Evolutionary conservation across 2,888 invertebrate genomes (phyloP).

Genomic region (Idaea dimidiata): DNA sequence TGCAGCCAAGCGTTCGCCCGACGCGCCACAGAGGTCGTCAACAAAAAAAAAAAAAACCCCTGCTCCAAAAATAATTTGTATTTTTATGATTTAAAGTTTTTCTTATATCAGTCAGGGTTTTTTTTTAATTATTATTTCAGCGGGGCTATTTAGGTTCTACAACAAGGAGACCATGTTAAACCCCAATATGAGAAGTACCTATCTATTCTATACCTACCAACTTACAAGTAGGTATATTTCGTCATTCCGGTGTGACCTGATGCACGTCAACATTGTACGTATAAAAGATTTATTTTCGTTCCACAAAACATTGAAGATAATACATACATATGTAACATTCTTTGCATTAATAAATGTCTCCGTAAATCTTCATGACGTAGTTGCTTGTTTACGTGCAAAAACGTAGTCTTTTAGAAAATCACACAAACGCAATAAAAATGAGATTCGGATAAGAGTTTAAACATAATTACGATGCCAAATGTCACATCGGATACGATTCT

Average conservation of each 20-base stretch:
- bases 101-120: no score
- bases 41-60: no score
- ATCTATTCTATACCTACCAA: background rate
- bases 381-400: background rate
- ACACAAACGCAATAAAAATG: constrained; percentile 5
- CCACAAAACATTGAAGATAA: constrained; percentile 5
- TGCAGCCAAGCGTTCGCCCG: no score
- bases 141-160: no score
- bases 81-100: no score
- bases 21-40: no score
- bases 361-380: constrained; percentile 2
- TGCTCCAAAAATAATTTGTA: no score
- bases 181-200: no score
- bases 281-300: constrained; percentile 14
- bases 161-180: no score
- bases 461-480: no score
- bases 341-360: constrained; percentile 5
- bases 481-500: no score
- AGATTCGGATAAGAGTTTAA: background rate
- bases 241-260: background rate
- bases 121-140: no score
- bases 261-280: background rate
- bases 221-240: background rate
- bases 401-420: background rate
- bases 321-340: constrained; percentile 11